phyloP scores from a whole-genome alignment of 2,113 vertebrate genomes.

The Microcebus griseorufus region DNA sequence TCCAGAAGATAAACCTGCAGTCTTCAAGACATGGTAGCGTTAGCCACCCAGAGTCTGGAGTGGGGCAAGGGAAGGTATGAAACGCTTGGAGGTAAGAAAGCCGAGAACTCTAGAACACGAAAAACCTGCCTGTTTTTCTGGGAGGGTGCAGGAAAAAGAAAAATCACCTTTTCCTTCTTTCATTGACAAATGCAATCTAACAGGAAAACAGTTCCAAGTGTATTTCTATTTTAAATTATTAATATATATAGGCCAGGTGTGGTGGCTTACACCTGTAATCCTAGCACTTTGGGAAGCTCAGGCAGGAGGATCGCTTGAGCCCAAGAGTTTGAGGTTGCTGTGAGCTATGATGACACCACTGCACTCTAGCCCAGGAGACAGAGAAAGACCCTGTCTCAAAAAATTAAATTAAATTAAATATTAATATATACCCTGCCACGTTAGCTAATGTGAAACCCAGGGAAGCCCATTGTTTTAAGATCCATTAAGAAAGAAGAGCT shows the following conservation, averaged over 20 bases:
- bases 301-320: too few species aligned
- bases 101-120: not conserved
- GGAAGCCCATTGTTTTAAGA: not conserved
- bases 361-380: too few species aligned
- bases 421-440: not conserved
- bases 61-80: not conserved
- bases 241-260: not conserved
- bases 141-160: not conserved
- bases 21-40: not conserved
- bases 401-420: too few species aligned
- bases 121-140: not conserved
- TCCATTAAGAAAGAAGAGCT: not conserved
- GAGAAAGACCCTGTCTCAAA: too few species aligned
- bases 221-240: conserved; percentile 26
- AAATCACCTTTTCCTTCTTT: not conserved
- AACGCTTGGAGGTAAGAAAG: not conserved
- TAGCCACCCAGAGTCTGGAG: not conserved
- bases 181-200: not conserved
- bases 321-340: too few species aligned
- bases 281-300: too few species aligned
- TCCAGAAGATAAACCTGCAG: not conserved
- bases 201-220: not conserved
- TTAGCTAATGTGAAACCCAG: not conserved
- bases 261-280: too few species aligned
- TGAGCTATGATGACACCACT: too few species aligned